Evolutionary conservation across 2,888 invertebrate genomes (phyloP), one percentile per base, ranked within the genome.

Genomic region (Perizoma affinitatum): DNA sequence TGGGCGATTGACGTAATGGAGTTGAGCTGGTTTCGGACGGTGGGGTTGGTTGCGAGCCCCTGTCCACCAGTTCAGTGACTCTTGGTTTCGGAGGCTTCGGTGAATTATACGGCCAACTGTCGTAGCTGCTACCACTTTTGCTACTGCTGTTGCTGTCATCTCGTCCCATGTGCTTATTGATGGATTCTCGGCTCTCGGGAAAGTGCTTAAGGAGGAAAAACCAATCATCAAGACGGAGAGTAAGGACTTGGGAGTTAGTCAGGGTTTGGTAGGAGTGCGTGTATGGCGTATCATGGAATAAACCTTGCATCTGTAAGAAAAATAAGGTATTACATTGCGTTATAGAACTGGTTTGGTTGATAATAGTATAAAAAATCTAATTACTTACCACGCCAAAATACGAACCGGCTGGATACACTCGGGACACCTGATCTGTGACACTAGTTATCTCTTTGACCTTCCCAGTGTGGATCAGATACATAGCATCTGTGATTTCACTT

Each of bases 391-490:
- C 68, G 4, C 89, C 89, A 61, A 90, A 88, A 63, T 68, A 79
- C 3, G 86, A 78, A 6, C 82, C 82, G 0, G 75, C 63, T 0
- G 71, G 70, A 55, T 79, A 86, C 5, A 75, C 66, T 35, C 73
- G 74, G 1, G 62, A 58, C 40, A 58, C 63, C 9, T 61, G 67
- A 3, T 63, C 54, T 5, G 45, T 11, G 0, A 67, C 66, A 6
- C 82, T 76, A 4, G 67, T 62, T 0, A 71, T 69, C 57, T 87
- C 84, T 36, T 71, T 54, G 2, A 90, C 84, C 4, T 76, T 70
- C 0, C 89, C 89, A 1, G 76, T 75, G 63, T 90, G 88, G n/a
- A 90, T 81, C 35, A 90, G 62, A 64, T 88, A 90, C 87, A 90
- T 87, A 1, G 84, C 73, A 58, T 88, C 79, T 0, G 88, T 89